Evolutionary conservation across 1,140 invertebrate species (phyloP), one percentile per base, ranked within the genome.

Genomic region (Centruroides sculpturatus): DNA sequence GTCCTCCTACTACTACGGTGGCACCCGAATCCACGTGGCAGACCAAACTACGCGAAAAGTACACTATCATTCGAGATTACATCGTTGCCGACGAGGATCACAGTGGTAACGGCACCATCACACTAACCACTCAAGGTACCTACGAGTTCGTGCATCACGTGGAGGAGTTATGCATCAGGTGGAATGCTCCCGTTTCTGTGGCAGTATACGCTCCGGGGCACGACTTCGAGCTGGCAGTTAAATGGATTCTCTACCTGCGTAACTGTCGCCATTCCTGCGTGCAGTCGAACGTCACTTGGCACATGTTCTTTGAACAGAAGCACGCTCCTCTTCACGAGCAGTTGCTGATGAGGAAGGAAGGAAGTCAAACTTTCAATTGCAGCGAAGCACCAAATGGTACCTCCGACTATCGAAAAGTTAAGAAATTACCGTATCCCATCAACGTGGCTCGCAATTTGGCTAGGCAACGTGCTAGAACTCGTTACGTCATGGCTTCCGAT

Each of bases 81-180:
- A 74, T 61, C 62, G 67, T 46, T 63, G 60, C 23, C 70, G 68
- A 58, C 69, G 70, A 35, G 68, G 66, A 9, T 41, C 76, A 76
- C 68, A 64, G 70, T 41, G 92, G 89, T 71, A 85, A 89, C 74
- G 87, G 91, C 72, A 84, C 81, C 62, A 80, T 95, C 47, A 95
- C 92, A 0, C 91, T 92, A 70, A 92, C 90, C 1, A 94, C 91
- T 8, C 91, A 94, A 71, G 88, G 86, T 3, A 67, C 67, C 3
- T 87, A 91, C 68, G 91, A 84, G 71, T 90, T 89, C 58, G 79
- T 94, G 66, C 87, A 92, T 71, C 93, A 95, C 75, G 76, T 92
- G 55, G 81, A 85, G 69, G 87, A 88, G 47, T 75, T 94, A 65
- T 74, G 91, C 65, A 82, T 89, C 69, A 75, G 72, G 35, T 84